phyloP scores from a whole-genome alignment of 2,797 vertebrate species.

The Avahi laniger region DNA sequence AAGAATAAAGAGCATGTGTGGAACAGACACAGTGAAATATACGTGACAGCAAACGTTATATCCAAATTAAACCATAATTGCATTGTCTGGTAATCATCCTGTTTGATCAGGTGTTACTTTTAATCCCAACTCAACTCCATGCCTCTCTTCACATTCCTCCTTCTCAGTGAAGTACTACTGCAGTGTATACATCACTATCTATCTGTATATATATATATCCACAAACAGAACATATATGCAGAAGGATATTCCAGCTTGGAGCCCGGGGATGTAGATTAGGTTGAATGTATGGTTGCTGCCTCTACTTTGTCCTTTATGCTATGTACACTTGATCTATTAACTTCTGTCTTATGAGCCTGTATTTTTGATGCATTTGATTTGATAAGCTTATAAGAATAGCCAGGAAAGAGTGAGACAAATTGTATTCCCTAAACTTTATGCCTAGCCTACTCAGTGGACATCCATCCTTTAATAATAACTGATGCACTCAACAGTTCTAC shows the following conservation, averaged over 20 bases:
- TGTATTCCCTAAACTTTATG: background rate
- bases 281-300: fast-evolving
- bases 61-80: background rate
- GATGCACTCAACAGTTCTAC: background rate
- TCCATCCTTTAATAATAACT: background rate
- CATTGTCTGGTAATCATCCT: background rate
- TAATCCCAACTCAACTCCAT: background rate
- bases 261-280: background rate
- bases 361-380: background rate
- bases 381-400: background rate
- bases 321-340: background rate
- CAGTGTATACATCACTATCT: background rate
- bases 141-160: background rate
- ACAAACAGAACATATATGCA: background rate
- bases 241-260: background rate
- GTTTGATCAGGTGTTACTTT: background rate
- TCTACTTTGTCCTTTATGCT: background rate
- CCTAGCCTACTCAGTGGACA: background rate
- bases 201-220: background rate
- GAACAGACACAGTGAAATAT: background rate
- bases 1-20: background rate
- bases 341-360: background rate
- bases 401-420: background rate
- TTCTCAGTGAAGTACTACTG: background rate
- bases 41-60: background rate